A percentile compares a stretch with the other conserved stretches of the same genome.
Evolutionary conservation across 1,140 invertebrate species (phyloP).

Genomic region (Helicoverpa armigera): DNA sequence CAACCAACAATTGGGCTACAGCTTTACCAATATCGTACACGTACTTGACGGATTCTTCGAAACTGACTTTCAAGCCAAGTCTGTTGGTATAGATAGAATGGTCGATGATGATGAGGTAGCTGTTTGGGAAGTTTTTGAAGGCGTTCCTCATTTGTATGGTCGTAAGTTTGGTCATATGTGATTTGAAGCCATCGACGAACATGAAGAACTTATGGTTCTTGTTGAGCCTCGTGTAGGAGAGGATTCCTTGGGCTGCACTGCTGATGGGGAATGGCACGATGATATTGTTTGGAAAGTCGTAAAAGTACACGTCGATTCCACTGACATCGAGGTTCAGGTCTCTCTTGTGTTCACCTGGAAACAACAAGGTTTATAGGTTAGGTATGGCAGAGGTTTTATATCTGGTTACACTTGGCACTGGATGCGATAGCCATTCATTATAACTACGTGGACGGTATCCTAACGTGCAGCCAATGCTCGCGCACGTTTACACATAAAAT

Average conservation of each 20-base stretch:
- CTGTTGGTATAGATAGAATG: conserved; percentile 76
- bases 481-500: no score
- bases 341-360: conserved; percentile 76
- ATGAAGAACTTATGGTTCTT: conserved; percentile 76
- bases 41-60: conserved; percentile 77
- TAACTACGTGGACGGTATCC: no score
- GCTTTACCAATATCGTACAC: conserved; percentile 79
- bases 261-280: conserved; percentile 67
- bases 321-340: conserved; percentile 73
- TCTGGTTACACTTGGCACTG: no score
- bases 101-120: conserved; percentile 78
- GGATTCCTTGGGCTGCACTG: conserved; percentile 69
- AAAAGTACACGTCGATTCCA: conserved; percentile 75
- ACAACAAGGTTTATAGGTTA: background rate
- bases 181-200: conserved; percentile 81
- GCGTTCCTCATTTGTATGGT: conserved; percentile 73
- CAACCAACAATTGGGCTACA: conserved; percentile 68
- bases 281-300: conserved; percentile 72
- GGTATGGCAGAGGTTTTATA: no score
- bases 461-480: no score
- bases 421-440: no score
- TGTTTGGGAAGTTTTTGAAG: conserved; percentile 73
- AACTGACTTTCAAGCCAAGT: conserved; percentile 48
- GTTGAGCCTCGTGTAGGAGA: conserved; percentile 64
- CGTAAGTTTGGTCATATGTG: conserved; percentile 75